A percentile compares a stretch with the other conserved stretches of the same genome.
phyloP scores from a whole-genome alignment of 2,888 invertebrate species.

The Pedicia rivosa region DNA sequence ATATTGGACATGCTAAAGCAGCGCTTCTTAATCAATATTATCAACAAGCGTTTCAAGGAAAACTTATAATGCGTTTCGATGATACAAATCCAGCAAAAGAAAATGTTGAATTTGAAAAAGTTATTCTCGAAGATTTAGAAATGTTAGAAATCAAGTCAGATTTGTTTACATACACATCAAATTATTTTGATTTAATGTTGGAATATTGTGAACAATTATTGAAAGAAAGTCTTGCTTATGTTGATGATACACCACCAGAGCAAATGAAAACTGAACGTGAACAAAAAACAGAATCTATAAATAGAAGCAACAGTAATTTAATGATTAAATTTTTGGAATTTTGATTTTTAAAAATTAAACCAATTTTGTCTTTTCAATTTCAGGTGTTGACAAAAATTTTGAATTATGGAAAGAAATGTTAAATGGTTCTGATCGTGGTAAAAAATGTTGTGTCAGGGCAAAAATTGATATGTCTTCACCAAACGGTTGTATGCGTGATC shows the following conservation, averaged over 20 bases:
- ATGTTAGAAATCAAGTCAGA: slow-evolving; percentile 88
- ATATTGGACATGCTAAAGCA: slow-evolving; percentile 98
- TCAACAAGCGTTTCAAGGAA: slow-evolving; percentile 79
- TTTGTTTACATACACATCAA: slow-evolving; percentile 85
- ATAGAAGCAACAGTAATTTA: slow-evolving; percentile 67
- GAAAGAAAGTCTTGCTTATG: slow-evolving; percentile 81
- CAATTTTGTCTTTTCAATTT: slow-evolving; percentile 12
- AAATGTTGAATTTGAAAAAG: slow-evolving; percentile 91
- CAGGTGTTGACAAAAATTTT: slow-evolving; percentile 73
- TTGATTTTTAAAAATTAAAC: too few species aligned
- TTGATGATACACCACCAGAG: slow-evolving; percentile 90
- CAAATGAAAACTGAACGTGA: slow-evolving; percentile 92
- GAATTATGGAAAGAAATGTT: slow-evolving; percentile 92
- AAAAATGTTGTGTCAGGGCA: slow-evolving; percentile 85
- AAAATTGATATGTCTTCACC: slow-evolving; percentile 94
- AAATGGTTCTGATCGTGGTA: slow-evolving; percentile 59
- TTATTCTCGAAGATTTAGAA: slow-evolving; percentile 84
- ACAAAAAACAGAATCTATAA: slow-evolving; percentile 66
- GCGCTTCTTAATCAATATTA: slow-evolving; percentile 97
- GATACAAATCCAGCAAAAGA: slow-evolving; percentile 99
- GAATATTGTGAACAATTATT: slow-evolving; percentile 76
- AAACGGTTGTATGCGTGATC: slow-evolving; percentile 96
- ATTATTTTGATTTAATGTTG: slow-evolving; percentile 89
- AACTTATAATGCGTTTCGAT: slow-evolving; percentile 95
- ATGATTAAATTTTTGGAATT: too few species aligned